A percentile compares a stretch with the other conserved stretches of the same genome.
phyloP scores from a whole-genome alignment of 2,113 vertebrate species.

The Oxyruncus cristatus region DNA sequence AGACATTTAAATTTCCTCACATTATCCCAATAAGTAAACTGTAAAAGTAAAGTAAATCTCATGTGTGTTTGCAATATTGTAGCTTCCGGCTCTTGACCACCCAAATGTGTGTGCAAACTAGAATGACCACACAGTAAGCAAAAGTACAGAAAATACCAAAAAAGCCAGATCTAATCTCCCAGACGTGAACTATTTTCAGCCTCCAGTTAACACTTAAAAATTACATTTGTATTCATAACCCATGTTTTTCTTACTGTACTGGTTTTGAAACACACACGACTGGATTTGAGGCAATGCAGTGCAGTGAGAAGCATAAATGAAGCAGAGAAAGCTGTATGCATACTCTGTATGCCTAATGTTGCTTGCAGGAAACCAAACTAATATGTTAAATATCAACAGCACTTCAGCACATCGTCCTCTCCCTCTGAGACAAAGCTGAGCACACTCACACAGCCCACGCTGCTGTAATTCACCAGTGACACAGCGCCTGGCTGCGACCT shows the following conservation, averaged over 20 bases:
- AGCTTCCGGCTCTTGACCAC: neutral
- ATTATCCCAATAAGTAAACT: neutral
- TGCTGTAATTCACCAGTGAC: neutral
- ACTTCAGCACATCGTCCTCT: neutral
- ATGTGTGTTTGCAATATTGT: neutral
- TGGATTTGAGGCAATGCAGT: neutral
- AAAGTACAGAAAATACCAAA: neutral
- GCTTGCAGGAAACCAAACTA: neutral
- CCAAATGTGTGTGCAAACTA: neutral
- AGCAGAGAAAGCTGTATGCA: neutral
- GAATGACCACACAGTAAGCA: neutral
- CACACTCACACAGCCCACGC: neutral
- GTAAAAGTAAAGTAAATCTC: neutral
- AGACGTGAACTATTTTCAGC: neutral
- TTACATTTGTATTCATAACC: neutral
- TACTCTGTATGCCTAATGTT: neutral
- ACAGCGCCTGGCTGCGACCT: neutral
- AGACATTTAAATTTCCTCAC: neutral
- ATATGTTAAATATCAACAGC: neutral
- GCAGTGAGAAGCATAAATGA: neutral
- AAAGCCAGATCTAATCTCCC: neutral
- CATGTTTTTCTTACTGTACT: neutral
- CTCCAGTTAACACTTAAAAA: neutral
- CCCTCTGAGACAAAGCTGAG: neutral
- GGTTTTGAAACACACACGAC: accelerated